Evolutionary conservation across 2,113 vertebrate genomes (phyloP).

Genomic region (Callospermophilus lateralis): DNA sequence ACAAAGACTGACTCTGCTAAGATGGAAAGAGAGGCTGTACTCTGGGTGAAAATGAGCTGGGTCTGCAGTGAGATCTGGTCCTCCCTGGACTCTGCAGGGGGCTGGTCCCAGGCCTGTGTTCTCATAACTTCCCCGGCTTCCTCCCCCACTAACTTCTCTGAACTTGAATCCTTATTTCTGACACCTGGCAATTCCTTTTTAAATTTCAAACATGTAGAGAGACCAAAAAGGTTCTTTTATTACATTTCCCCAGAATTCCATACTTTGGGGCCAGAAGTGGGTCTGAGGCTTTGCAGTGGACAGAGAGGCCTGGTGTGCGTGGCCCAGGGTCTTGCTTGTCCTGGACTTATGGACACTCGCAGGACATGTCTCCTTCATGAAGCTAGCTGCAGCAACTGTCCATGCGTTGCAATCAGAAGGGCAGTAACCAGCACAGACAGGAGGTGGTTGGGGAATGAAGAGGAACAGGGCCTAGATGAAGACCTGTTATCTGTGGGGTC

Average conservation of each 20-base stretch:
- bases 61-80: background rate
- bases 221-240: background rate
- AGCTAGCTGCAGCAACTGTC: background rate
- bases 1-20: background rate
- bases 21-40: background rate
- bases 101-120: background rate
- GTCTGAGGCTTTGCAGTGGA: background rate
- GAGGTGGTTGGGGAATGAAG: background rate
- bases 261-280: background rate
- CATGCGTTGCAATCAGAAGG: background rate
- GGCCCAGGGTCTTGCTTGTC: constrained; percentile 17
- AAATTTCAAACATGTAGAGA: constrained; percentile 16
- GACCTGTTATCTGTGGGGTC: constrained; percentile 14
- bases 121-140: background rate
- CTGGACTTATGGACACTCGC: constrained; percentile 27
- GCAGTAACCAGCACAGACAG: background rate
- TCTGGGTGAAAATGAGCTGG: background rate
- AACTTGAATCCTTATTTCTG: constrained; percentile 22
- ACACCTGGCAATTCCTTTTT: background rate
- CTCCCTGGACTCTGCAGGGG: background rate
- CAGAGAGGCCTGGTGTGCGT: background rate
- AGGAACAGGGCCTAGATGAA: background rate
- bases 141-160: background rate
- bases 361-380: background rate
- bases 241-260: constrained; percentile 12